Percentiles rank a stretch among this genome's conserved stretches.
Conservation (phyloP, 1,140 invertebrate genomes). For the Oreohelix idahoensis region DNA sequence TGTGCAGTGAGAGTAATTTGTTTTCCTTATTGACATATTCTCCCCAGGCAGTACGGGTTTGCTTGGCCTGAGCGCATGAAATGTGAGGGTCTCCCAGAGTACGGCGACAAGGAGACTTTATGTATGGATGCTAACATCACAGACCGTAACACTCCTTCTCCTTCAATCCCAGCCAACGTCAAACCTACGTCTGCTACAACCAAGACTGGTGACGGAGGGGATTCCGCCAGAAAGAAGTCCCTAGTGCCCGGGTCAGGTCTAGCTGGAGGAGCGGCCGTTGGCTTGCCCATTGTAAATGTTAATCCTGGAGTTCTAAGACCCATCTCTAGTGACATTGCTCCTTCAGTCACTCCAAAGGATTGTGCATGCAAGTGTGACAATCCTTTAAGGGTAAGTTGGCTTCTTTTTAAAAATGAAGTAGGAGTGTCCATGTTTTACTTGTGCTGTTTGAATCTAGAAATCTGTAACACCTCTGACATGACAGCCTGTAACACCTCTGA, state of each 20-base stretch:
- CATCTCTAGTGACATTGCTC: not conserved
- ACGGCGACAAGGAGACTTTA: constrained; percentile 84
- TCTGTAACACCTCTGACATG: no score
- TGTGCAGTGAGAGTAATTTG: no score
- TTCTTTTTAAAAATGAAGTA: no score
- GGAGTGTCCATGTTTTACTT: no score
- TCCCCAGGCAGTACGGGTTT: constrained; percentile 86
- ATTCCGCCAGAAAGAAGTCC: not conserved
- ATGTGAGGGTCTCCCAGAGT: constrained; percentile 89
- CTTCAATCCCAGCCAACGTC: not conserved
- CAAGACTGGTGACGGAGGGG: constrained; percentile 36
- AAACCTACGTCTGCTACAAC: constrained; percentile 76
- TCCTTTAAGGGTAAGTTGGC: not conserved
- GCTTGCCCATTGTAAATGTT: not conserved
- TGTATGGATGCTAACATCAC: constrained; percentile 86
- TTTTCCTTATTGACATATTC: no score
- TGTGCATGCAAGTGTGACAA: not conserved
- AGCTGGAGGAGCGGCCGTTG: not conserved
- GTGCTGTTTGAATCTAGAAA: no score
- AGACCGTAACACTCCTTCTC: constrained; percentile 82
- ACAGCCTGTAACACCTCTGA: no score
- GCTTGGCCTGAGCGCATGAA: constrained; percentile 96
- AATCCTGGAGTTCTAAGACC: not conserved
- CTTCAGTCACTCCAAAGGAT: not conserved
- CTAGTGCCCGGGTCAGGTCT: not conserved